Evolutionary conservation across 2,113 vertebrate genomes (phyloP).

Genomic region (Xerus inauris): DNA sequence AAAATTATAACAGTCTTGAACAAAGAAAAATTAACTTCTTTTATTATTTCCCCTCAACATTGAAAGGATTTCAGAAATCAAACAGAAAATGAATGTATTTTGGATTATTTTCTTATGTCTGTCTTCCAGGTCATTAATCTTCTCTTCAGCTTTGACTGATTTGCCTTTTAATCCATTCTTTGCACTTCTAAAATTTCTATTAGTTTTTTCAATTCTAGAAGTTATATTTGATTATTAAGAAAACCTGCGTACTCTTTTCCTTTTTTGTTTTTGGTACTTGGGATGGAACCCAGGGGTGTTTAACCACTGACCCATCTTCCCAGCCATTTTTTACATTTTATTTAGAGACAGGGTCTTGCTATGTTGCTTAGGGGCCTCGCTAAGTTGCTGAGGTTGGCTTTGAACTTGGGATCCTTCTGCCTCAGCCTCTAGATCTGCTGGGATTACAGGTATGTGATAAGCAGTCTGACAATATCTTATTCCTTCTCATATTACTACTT

Average conservation of each 20-base stretch:
- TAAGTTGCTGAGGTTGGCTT: no score
- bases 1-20: neutral
- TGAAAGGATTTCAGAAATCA: neutral
- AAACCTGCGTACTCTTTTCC: neutral
- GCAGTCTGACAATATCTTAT: neutral
- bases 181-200: slow-evolving; percentile 5
- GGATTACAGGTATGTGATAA: no score
- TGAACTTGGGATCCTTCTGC: no score
- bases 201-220: neutral
- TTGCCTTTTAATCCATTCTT: neutral
- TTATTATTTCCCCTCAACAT: neutral
- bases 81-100: neutral
- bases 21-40: slow-evolving; percentile 33
- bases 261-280: neutral
- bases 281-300: no score
- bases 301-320: no score
- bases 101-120: neutral
- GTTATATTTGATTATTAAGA: neutral
- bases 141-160: slow-evolving; percentile 43
- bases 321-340: no score
- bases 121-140: slow-evolving; percentile 22
- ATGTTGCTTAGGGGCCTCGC: no score
- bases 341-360: no score
- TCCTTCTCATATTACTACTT: neutral
- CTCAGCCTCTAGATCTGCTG: no score